Percentiles rank a stretch among this genome's conserved stretches.
Evolutionary conservation across 2,113 vertebrate genomes (phyloP).

Genomic region (Misgurnus anguillicaudatus): DNA sequence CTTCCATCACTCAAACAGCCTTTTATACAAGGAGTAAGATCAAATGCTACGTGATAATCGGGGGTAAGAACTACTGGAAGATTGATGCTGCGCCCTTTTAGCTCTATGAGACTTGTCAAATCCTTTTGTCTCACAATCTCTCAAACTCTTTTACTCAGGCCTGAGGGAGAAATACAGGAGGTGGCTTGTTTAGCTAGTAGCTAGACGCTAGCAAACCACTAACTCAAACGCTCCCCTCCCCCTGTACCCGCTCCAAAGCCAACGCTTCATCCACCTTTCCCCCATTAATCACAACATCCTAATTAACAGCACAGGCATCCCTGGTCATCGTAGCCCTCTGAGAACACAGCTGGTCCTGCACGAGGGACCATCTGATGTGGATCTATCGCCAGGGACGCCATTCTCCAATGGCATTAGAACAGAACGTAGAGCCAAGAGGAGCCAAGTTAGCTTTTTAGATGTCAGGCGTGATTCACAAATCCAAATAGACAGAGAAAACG

Average conservation of each 20-base stretch:
- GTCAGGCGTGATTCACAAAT: background rate
- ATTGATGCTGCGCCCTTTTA: constrained; percentile 33
- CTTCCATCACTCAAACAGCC: background rate
- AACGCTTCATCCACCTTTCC: constrained; percentile 60
- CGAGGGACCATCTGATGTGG: constrained; percentile 67
- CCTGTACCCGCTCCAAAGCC: constrained; percentile 58
- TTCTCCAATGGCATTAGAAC: constrained; percentile 16
- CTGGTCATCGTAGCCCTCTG: constrained; percentile 74
- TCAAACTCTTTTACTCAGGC: constrained; percentile 26
- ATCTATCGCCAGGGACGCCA: constrained; percentile 54
- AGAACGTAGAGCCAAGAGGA: constrained; percentile 2
- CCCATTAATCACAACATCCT: constrained; percentile 97
- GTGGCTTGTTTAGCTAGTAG: background rate
- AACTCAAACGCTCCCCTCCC: constrained; percentile 23
- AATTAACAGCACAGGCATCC: constrained; percentile 96
- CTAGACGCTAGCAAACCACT: background rate
- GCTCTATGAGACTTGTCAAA: constrained; percentile 48
- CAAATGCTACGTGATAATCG: background rate
- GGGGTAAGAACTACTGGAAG: background rate
- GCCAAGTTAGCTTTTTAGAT: constrained; percentile 2
- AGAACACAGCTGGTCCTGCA: constrained; percentile 73
- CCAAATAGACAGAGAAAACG: background rate
- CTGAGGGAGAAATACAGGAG: background rate
- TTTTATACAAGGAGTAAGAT: background rate
- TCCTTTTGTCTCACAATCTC: constrained; percentile 48